A percentile compares a stretch with the other conserved stretches of the same genome.
phyloP scores from a whole-genome alignment of 2,888 invertebrate genomes.

The Agrochola circellaris region DNA sequence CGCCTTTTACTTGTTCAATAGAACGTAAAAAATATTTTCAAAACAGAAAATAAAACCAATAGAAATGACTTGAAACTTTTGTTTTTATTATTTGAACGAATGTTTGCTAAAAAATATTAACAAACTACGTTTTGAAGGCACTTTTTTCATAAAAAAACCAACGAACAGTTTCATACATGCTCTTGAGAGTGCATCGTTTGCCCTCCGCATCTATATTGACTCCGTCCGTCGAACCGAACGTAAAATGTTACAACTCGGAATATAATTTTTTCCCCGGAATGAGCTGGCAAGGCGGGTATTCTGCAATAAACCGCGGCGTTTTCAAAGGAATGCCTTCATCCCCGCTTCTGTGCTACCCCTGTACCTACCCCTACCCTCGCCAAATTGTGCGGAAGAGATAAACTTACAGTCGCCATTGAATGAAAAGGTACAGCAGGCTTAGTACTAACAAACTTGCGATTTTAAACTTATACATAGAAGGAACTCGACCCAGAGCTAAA shows the following conservation, averaged over 20 bases:
- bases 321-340: constrained; percentile 49
- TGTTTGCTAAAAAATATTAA: constrained; percentile 1
- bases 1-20: background rate
- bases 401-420: constrained; percentile 54
- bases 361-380: constrained; percentile 36
- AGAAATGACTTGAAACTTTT: background rate
- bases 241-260: constrained; percentile 31
- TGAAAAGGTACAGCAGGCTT: constrained; percentile 28
- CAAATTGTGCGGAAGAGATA: constrained; percentile 79
- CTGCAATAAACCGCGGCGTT: constrained; percentile 64
- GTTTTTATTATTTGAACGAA: background rate
- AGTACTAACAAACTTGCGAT: background rate
- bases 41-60: background rate
- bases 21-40: background rate
- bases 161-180: background rate
- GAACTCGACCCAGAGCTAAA: background rate
- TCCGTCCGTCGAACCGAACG: constrained; percentile 1
- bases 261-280: constrained; percentile 40
- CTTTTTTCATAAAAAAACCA: background rate
- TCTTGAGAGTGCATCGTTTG: constrained; percentile 31
- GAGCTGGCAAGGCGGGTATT: constrained; percentile 43
- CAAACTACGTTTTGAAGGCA: background rate
- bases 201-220: constrained; percentile 16
- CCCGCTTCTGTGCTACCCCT: constrained; percentile 3
- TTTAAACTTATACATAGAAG: background rate